phyloP scores from a whole-genome alignment of 92 coral and sea anemone genomes.

The Pocillopora meandrina region DNA sequence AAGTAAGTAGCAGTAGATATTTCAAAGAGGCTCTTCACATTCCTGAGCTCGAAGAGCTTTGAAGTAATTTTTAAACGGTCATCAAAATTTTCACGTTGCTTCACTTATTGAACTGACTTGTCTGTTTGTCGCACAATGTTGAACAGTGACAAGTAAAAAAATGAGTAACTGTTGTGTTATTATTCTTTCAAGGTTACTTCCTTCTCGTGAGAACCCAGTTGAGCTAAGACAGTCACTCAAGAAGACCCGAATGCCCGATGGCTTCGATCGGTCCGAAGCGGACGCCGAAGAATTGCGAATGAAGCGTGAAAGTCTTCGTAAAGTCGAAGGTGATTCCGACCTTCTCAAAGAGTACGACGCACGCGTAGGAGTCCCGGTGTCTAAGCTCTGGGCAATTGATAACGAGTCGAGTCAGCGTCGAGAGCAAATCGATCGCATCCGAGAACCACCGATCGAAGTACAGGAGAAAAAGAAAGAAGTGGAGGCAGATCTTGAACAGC shows the following conservation, averaged over 20 bases:
- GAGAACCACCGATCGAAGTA: slow-evolving; percentile 66
- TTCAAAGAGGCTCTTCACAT: no score
- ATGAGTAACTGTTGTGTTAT: background rate
- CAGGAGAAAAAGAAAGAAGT: slow-evolving; percentile 54
- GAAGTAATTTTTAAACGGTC: no score
- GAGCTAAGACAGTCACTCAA: slow-evolving; percentile 70
- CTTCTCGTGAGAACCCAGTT: slow-evolving; percentile 70
- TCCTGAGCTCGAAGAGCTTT: no score
- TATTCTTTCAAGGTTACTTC: slow-evolving; percentile 60
- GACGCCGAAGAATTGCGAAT: slow-evolving; percentile 57
- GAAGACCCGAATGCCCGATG: slow-evolving; percentile 65
- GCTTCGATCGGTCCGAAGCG: slow-evolving; percentile 40
- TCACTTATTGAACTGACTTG: background rate
- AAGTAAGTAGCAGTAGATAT: slow-evolving; percentile 47
- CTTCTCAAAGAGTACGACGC: slow-evolving; percentile 71
- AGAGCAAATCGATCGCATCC: slow-evolving; percentile 61
- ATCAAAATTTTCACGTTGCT: no score
- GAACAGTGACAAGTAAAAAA: background rate
- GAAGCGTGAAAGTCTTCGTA: slow-evolving; percentile 81
- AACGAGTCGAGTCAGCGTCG: slow-evolving; percentile 75
- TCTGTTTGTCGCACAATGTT: background rate
- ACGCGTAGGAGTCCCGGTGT: slow-evolving; percentile 88
- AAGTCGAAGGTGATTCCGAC: slow-evolving; percentile 78
- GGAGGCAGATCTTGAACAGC: slow-evolving; percentile 61
- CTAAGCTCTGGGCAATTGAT: slow-evolving; percentile 89